Percentiles rank a stretch among this genome's conserved stretches.
Conservation (phyloP, 2,113 vertebrate genomes). For the Nanorana parkeri region DNA sequence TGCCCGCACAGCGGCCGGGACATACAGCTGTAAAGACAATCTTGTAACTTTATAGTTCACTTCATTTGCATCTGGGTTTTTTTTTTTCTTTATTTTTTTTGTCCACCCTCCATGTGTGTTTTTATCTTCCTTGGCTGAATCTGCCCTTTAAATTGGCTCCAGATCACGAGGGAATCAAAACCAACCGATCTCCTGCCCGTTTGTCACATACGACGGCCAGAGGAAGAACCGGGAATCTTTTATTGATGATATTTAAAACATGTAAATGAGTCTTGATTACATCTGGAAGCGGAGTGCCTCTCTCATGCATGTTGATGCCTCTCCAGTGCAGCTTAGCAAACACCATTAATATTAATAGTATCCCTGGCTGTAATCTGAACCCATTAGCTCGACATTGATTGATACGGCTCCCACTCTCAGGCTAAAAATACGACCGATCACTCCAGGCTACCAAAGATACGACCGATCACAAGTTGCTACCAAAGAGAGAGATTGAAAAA, state of each 20-base stretch:
- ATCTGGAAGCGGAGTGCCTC: not conserved
- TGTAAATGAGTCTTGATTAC: slow-evolving; percentile 23
- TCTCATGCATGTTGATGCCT: slow-evolving; percentile 3
- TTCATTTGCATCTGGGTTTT: no score
- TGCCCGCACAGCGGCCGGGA: no score
- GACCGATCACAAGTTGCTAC: not conserved
- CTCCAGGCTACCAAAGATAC: not conserved
- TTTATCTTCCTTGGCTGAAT: no score
- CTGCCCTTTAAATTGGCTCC: no score
- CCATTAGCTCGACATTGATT: slow-evolving; percentile 41
- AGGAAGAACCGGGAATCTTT: not conserved
- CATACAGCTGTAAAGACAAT: no score
- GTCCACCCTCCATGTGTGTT: no score
- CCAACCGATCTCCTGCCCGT: not conserved
- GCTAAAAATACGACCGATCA: not conserved
- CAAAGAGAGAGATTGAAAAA: not conserved
- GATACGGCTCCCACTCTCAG: slow-evolving; percentile 9
- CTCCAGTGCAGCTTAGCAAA: slow-evolving; percentile 2
- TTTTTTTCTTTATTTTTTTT: no score
- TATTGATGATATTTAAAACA: slow-evolving; percentile 31
- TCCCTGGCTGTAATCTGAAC: slow-evolving; percentile 20
- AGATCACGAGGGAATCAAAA: no score
- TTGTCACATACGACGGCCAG: not conserved
- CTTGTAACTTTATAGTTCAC: no score
- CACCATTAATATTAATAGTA: slow-evolving; percentile 41